Percentiles rank a stretch among this genome's conserved stretches.
Evolutionary conservation across 1,140 invertebrate species (phyloP).

Genomic region (Eufriesea mexicana): DNA sequence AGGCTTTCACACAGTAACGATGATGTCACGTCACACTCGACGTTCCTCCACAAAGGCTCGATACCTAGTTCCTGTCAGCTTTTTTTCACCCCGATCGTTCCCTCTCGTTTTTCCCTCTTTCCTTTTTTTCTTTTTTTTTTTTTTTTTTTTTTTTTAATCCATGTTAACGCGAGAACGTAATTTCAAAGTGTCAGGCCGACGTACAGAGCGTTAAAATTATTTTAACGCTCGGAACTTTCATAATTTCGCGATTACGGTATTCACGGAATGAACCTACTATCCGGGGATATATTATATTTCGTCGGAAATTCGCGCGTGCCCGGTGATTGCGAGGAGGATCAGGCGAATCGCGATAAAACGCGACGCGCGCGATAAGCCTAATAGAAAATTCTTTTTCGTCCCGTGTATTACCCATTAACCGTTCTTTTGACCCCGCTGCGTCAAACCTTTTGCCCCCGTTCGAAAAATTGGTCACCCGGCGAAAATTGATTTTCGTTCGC

Average conservation of each 20-base stretch:
- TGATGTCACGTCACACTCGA: neutral
- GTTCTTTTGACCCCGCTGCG: slow-evolving; percentile 25
- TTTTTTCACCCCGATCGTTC: neutral
- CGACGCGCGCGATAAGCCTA: neutral
- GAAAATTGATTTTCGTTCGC: slow-evolving; percentile 41
- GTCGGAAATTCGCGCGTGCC: neutral
- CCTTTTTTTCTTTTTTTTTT: neutral
- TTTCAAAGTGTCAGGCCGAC: neutral
- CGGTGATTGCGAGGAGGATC: slow-evolving; percentile 10
- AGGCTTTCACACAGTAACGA: slow-evolving; percentile 1
- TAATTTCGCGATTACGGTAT: slow-evolving; percentile 31
- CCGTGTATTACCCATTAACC: slow-evolving; percentile 21
- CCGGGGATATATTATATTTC: slow-evolving; percentile 30
- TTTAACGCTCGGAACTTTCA: neutral
- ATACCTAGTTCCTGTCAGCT: neutral
- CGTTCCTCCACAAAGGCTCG: slow-evolving; percentile 6
- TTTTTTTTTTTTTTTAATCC: neutral
- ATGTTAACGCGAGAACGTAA: neutral
- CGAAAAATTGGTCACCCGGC: neutral
- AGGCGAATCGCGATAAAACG: slow-evolving; percentile 6
- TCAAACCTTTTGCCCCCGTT: slow-evolving; percentile 16
- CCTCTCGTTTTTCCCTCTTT: neutral
- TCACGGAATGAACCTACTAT: slow-evolving; percentile 2
- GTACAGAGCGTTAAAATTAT: slow-evolving; percentile 4
- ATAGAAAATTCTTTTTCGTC: slow-evolving; percentile 33